These are phyloP conservation scores for Anguilla megastoma DNA, from an alignment of 2,797 vertebrate species.

Conservation along the genomic window DNA sequence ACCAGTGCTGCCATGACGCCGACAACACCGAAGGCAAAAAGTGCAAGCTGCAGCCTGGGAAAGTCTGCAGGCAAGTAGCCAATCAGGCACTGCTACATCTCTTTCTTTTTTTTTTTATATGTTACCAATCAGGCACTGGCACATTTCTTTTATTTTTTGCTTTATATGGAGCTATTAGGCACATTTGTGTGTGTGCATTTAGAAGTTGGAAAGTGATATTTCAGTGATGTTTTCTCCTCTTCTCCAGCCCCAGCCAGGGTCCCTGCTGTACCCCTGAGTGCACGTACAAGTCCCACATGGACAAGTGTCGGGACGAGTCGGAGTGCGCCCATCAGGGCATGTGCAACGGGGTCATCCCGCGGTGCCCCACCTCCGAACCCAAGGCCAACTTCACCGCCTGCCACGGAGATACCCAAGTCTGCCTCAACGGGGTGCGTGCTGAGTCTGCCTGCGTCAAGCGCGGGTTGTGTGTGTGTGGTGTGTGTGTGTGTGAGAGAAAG, in stretches of 20 bases:
- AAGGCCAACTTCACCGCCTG: slow-evolving; percentile 94
- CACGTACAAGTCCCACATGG: slow-evolving; percentile 74
- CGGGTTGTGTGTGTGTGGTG: neutral
- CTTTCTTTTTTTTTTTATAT: neutral
- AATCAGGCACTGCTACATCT: neutral
- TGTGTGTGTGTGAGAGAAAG: neutral
- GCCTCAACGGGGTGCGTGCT: slow-evolving; percentile 86
- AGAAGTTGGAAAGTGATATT: neutral
- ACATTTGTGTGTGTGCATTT: neutral
- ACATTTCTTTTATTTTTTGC: neutral
- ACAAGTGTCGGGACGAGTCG: slow-evolving; percentile 94
- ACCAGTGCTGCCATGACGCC: slow-evolving; percentile 91
- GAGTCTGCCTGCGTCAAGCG: neutral
- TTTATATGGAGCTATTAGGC: neutral
- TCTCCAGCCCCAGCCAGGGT: slow-evolving; percentile 90
- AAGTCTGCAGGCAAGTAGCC: slow-evolving; percentile 85
- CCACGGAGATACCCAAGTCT: slow-evolving; percentile 95
- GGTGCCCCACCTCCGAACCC: slow-evolving; percentile 89
- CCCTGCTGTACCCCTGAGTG: slow-evolving; percentile 88
- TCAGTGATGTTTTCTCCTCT: neutral
- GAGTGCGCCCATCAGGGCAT: slow-evolving; percentile 92
- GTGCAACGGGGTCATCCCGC: slow-evolving; percentile 83
- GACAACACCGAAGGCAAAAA: slow-evolving; percentile 90
- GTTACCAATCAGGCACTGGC: neutral
- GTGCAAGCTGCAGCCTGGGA: slow-evolving; percentile 86